These are phyloP conservation scores for Fabriciana adippe DNA, from an alignment of 2,888 invertebrate genomes.

Conservation along the genomic window DNA sequence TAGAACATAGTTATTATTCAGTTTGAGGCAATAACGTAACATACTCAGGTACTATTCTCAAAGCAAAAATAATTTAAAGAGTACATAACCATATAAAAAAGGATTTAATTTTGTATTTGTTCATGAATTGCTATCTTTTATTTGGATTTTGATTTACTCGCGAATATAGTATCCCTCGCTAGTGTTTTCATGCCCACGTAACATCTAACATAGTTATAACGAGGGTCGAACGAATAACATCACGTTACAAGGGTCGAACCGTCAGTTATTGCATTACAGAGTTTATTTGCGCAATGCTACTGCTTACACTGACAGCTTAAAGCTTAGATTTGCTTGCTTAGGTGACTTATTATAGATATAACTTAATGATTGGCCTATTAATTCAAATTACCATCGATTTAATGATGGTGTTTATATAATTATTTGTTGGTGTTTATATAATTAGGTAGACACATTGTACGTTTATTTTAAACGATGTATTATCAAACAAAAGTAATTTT, in stretches of 20 bases:
- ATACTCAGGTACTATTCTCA: no score
- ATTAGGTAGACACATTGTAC: no score
- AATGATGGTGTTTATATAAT: no score
- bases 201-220: constrained; percentile 69
- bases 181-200: constrained; percentile 34
- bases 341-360: background rate
- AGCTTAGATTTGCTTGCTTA: constrained; percentile 46
- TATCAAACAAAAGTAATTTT: no score
- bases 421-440: no score
- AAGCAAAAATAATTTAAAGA: no score
- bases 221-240: constrained; percentile 66
- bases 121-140: background rate
- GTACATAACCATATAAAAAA: background rate
- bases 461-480: no score
- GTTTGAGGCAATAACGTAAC: background rate
- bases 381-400: background rate
- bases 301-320: constrained; percentile 56
- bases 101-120: background rate
- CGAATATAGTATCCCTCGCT: background rate
- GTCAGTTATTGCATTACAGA: constrained; percentile 69
- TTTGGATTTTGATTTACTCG: background rate
- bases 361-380: background rate
- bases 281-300: constrained; percentile 63
- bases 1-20: constrained; percentile 60
- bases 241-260: constrained; percentile 74